Base-by-base conservation (phyloP, 2,888 invertebrate species). In the Heliothis peltigera region DNA sequence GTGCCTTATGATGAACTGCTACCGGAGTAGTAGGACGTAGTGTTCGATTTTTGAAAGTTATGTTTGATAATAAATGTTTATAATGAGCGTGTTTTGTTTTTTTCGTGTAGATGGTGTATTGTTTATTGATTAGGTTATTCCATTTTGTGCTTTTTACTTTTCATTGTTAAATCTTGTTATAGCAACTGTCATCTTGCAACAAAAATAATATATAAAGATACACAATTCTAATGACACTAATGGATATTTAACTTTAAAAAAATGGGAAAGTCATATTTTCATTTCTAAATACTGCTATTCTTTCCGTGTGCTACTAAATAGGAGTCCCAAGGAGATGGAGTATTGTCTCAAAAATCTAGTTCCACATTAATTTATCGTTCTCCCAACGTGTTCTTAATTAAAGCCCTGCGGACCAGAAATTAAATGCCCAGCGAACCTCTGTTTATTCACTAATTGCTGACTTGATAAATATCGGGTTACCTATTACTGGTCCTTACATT, bases 1-100 rank as follows among this genome's bases (percentile, higher is more conserved):
- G 90, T 92, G 4, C 81, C 92, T 0, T 92, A 86, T 64, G 91
- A 91, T 19, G 87, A 91, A 62, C 74, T 92, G 42, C 81, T 92
- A 79, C 91, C 92, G 0, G 87, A 89, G 80, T 86, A 89, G 80
- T 86, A 82, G 17, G n/a, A 10, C 0, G 1, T 18, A 15, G 0
- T 22, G 1, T 18, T 21, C 17, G 18, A n/a, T 7, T 22, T 53
- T 59, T 3, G 15, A 6, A 42, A 42, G 10, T 15, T 32, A 28
- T 28, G 19, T 46, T 51, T 7, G 54, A 44, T n/a, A 60, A 52
- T 67, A 67, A 62, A 71, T 54, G 15, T 19, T 17, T 18, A 17
- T 12, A 46, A 19, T 21, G 5, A 22, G 47, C 4, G 5, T 22
- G 46, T 22, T 47, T 47, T 47, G 5, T 35, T 25, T 4, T 10